phyloP scores from a whole-genome alignment of 2,888 invertebrate genomes.

The Platycnemis pennipes region DNA sequence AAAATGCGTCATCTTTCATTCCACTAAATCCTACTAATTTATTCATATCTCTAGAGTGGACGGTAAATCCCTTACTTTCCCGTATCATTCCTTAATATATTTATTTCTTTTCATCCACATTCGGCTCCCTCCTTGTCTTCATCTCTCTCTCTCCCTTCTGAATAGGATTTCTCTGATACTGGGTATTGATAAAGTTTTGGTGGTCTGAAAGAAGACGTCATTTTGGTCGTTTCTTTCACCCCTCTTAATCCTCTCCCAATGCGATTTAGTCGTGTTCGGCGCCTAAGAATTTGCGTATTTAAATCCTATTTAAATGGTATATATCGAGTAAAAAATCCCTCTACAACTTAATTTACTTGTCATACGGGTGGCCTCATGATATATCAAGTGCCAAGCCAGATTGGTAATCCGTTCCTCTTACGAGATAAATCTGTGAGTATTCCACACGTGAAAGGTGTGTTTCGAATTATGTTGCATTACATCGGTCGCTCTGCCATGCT shows the following conservation, averaged over 20 bases:
- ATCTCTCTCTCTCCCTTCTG: not conserved
- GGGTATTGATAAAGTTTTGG: not conserved
- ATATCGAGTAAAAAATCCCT: no score
- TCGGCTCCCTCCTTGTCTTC: not conserved
- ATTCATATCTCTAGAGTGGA: not conserved
- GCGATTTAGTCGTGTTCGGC: not conserved
- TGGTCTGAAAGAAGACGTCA: not conserved
- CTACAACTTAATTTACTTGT: not conserved
- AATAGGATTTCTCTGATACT: not conserved
- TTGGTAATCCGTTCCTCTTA: no score
- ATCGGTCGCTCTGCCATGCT: no score
- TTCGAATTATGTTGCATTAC: no score
- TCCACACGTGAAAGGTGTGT: no score
- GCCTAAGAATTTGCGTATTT: not conserved
- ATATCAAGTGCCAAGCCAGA: no score
- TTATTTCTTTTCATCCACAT: not conserved
- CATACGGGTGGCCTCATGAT: not conserved
- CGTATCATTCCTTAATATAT: not conserved
- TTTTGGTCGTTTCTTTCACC: not conserved
- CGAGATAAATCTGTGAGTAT: no score
- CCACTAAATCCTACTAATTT: not conserved
- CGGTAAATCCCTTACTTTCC: not conserved
- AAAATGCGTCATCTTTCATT: constrained; percentile 11
- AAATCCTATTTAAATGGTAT: not conserved
- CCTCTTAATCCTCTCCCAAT: not conserved